Base-by-base conservation (phyloP, 2,797 vertebrate genomes). In the Gymnoscopelus microlampas region DNA sequence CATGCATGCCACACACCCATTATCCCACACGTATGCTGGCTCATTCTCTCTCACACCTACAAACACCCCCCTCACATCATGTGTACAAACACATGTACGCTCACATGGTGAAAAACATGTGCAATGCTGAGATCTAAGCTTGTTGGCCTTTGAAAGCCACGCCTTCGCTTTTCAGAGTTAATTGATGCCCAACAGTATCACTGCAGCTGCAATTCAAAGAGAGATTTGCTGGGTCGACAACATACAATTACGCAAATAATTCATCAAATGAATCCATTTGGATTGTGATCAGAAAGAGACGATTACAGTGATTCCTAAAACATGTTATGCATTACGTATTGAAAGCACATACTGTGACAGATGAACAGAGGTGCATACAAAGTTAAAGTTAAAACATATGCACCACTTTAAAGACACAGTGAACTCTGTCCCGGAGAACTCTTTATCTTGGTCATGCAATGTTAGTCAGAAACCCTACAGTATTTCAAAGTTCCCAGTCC, bases 121-220 rank as follows among this genome's bases (percentile, higher is more conserved):
- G 77, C 63, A 78, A 77, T 59, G 77, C 75, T 91, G 85, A 85
- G 80, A 87, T 81, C 78, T 78, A 79, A 88, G 87, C 78, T 77
- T 19, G 35, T 68, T 89, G 86, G 76, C 86, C 83, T 91, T 91
- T 86, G 69, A 81, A 74, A 87, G 54, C 26, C 44, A 67, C 8
- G 5, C 82, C 82, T 76, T 80, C 68, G 71, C 73, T 69, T 78
- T 50, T 1, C 76, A 70, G 51, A 79, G 71, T 73, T 73, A 62
- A 75, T 76, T 49, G 32, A 70, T 66, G 68, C 63, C 80, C 68
- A 68, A 67, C 84, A 83, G 82, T 70, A 11, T 10, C 26, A 64
- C 65, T 63, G 64, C 58, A 15, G 5, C 68, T 70, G 61, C 39
- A 44, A 44, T 10, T 68, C 19, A 55, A 62, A 61, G 53, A 19